Evolutionary conservation across 2,888 invertebrate genomes (phyloP).

Genomic region (Andrena camellia): DNA sequence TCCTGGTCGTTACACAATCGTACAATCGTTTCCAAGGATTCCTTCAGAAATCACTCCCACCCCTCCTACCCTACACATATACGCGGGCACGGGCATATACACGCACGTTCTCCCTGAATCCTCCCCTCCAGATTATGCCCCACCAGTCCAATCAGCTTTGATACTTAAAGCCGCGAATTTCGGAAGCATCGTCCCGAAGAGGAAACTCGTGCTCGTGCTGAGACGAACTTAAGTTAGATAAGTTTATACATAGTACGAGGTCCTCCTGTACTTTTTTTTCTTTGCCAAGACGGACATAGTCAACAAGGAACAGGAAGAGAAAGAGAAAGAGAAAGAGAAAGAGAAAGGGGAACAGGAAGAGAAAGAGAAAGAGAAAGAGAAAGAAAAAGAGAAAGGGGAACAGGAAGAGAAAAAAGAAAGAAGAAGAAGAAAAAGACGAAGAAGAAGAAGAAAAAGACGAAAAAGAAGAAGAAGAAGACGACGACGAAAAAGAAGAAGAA

Average conservation of each 20-base stretch:
- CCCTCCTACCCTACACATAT: neutral
- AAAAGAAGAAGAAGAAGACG: neutral
- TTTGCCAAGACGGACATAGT: neutral
- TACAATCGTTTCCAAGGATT: constrained; percentile 30
- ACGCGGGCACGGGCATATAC: neutral
- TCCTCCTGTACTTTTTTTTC: neutral
- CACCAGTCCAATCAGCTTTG: constrained; percentile 50
- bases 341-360: neutral
- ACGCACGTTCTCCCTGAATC: neutral
- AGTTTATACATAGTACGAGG: neutral
- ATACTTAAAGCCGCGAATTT: constrained; percentile 58
- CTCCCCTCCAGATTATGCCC: constrained; percentile 50
- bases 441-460: neutral
- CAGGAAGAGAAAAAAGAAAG: neutral
- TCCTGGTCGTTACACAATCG: constrained; percentile 24
- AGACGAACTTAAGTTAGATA: constrained; percentile 3
- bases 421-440: neutral
- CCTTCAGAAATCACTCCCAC: constrained; percentile 12
- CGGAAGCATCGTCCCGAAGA: constrained; percentile 52
- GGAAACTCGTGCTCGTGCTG: constrained; percentile 35
- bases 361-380: neutral
- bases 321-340: neutral
- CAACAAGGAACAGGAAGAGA: neutral
- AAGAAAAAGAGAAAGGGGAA: neutral
- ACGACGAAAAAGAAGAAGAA: neutral